Percentiles rank a stretch among this genome's conserved stretches.
These are phyloP conservation scores for Orgyia antiqua DNA, from an alignment of 2,888 invertebrate species.

Conservation along the genomic window DNA sequence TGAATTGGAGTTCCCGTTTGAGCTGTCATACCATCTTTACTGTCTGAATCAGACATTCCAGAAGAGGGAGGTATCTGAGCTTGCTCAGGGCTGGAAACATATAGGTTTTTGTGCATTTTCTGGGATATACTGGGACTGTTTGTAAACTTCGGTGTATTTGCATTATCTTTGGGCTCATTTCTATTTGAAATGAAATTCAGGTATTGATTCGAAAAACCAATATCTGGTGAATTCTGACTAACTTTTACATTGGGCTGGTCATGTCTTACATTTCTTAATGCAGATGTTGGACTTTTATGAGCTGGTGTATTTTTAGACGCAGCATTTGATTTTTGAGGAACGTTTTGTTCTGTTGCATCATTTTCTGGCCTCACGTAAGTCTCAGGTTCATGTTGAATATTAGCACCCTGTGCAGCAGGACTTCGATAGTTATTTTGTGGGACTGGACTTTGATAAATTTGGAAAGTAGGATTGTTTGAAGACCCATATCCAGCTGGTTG, in stretches of 20 bases:
- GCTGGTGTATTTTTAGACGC: slow-evolving; percentile 40
- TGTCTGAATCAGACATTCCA: slow-evolving; percentile 68
- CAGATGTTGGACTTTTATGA: slow-evolving; percentile 60
- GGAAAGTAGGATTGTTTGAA: slow-evolving; percentile 44
- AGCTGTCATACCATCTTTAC: slow-evolving; percentile 69
- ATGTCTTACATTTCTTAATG: slow-evolving; percentile 63
- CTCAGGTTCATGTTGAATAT: slow-evolving; percentile 38
- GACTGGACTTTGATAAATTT: slow-evolving; percentile 65
- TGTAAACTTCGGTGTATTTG: slow-evolving; percentile 73
- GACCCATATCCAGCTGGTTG: slow-evolving; percentile 39
- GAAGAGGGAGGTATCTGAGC: slow-evolving; percentile 73
- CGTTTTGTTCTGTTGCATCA: slow-evolving; percentile 40
- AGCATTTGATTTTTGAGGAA: slow-evolving; percentile 33
- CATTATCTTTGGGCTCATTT: slow-evolving; percentile 74
- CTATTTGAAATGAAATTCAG: slow-evolving; percentile 69
- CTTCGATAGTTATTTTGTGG: slow-evolving; percentile 47
- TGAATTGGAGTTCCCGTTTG: slow-evolving; percentile 64
- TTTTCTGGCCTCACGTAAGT: slow-evolving; percentile 41
- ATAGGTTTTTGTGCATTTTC: slow-evolving; percentile 74
- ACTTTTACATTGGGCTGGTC: slow-evolving; percentile 63
- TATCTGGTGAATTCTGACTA: slow-evolving; percentile 60
- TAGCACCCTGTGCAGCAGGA: slow-evolving; percentile 32
- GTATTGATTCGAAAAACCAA: slow-evolving; percentile 71
- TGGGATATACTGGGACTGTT: slow-evolving; percentile 72
- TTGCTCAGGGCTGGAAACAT: slow-evolving; percentile 73